Evolutionary conservation across 2,888 invertebrate genomes (phyloP).

Genomic region (Nomada flava): DNA sequence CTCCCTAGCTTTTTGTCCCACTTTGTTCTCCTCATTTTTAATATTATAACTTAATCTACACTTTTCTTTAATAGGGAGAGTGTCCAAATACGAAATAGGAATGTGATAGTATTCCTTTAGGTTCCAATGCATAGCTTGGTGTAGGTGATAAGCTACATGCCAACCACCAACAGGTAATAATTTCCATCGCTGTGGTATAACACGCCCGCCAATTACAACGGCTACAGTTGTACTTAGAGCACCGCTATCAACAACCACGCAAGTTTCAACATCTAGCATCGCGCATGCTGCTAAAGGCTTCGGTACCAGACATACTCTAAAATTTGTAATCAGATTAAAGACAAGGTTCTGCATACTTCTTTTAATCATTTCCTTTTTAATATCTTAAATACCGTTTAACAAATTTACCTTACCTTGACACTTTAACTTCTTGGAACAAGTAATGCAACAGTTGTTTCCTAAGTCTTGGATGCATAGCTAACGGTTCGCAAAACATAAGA

Average conservation of each 20-base stretch:
- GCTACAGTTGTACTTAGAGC: constrained; percentile 84
- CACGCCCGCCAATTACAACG: constrained; percentile 83
- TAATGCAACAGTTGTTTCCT: constrained; percentile 83
- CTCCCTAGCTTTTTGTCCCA: constrained; percentile 73
- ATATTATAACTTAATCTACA: constrained; percentile 83
- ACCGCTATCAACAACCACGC: constrained; percentile 84
- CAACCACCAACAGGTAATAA: constrained; percentile 83
- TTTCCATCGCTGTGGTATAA: constrained; percentile 81
- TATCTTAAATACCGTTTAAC: neutral
- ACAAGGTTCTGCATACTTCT: neutral
- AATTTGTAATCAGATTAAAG: constrained; percentile 29
- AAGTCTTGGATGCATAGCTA: constrained; percentile 81
- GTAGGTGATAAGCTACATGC: constrained; percentile 83
- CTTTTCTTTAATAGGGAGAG: constrained; percentile 82
- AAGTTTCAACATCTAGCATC: constrained; percentile 82
- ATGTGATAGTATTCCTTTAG: constrained; percentile 82
- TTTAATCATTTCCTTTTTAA: neutral
- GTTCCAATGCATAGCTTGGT: constrained; percentile 83
- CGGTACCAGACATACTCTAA: constrained; percentile 82
- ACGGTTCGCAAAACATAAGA: constrained; percentile 83
- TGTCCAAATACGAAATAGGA: constrained; percentile 82
- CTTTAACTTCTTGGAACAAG: constrained; percentile 83
- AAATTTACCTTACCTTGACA: constrained; percentile 79
- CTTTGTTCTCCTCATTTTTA: constrained; percentile 78
- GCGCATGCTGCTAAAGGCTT: constrained; percentile 83